These are phyloP conservation scores for Leptodactylus fuscus DNA, from an alignment of 2,113 vertebrate genomes.

Conservation along the genomic window DNA sequence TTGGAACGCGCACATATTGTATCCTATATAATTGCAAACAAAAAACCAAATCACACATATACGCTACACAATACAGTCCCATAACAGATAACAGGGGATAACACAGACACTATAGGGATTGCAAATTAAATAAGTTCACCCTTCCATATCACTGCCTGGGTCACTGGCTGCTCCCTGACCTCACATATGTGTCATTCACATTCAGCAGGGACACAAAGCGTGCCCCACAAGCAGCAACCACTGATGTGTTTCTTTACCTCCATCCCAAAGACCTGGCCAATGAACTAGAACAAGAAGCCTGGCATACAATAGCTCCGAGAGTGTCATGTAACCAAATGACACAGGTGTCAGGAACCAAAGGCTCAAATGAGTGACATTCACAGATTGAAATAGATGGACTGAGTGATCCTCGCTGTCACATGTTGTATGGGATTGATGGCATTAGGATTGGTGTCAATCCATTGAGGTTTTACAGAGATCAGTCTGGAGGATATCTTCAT, in stretches of 20 bases:
- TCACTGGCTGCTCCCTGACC: constrained; percentile 37
- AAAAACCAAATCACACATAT: neutral
- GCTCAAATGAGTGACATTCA: constrained; percentile 33
- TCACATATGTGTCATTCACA: constrained; percentile 16
- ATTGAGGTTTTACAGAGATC: neutral
- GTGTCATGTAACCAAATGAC: constrained; percentile 3
- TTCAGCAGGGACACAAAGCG: constrained; percentile 2
- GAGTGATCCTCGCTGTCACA: neutral
- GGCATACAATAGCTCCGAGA: neutral
- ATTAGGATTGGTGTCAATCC: constrained; percentile 2
- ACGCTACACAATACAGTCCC: neutral
- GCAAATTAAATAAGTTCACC: neutral
- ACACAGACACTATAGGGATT: neutral
- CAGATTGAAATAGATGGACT: neutral
- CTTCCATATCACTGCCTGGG: constrained; percentile 22
- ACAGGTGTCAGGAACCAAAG: constrained; percentile 23
- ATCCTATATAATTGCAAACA: neutral
- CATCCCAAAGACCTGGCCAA: neutral
- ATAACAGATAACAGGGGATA: neutral
- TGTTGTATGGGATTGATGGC: neutral
- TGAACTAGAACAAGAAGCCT: constrained; percentile 17
- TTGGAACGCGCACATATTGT: neutral
- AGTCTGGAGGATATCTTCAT: neutral
- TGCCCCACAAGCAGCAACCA: constrained; percentile 20
- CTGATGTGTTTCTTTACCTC: neutral